Percentiles rank a stretch among this genome's conserved stretches.
These are phyloP conservation scores for Stegastes partitus DNA, from an alignment of 2,113 vertebrate species.

Conservation along the genomic window DNA sequence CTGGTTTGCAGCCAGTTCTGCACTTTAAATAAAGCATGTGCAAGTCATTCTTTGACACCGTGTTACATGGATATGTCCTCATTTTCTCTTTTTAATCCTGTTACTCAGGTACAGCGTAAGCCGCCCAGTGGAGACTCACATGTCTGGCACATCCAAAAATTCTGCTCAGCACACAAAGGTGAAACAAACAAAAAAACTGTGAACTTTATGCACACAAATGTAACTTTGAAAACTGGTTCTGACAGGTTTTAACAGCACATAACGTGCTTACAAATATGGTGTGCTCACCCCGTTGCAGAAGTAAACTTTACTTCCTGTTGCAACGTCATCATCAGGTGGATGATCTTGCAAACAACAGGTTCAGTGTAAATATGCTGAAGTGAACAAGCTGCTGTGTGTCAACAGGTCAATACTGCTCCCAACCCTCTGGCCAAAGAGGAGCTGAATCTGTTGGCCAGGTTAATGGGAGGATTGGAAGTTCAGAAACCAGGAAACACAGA, in stretches of 20 bases:
- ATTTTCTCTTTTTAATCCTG: constrained; percentile 10
- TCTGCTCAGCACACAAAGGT: constrained; percentile 90
- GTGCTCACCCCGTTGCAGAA: no score
- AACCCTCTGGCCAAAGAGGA: constrained; percentile 98
- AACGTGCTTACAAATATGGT: background rate
- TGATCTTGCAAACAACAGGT: background rate
- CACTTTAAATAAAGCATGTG: background rate
- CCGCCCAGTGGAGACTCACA: constrained; percentile 93
- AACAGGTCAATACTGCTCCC: constrained; percentile 90
- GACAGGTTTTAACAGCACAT: background rate
- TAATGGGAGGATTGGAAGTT: constrained; percentile 93
- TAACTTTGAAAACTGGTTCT: background rate
- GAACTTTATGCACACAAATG: background rate
- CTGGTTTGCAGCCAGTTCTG: no score
- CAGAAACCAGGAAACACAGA: constrained; percentile 86
- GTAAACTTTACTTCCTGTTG: no score
- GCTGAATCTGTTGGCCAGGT: constrained; percentile 92
- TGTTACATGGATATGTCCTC: constrained; percentile 1
- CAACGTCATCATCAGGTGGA: background rate
- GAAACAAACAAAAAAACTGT: background rate
- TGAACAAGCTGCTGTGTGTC: constrained; percentile 23
- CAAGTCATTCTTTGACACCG: background rate
- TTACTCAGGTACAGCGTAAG: constrained; percentile 91
- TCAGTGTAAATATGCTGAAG: background rate
- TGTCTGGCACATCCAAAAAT: constrained; percentile 89